A percentile compares a stretch with the other conserved stretches of the same genome.
Evolutionary conservation across 2,888 invertebrate species (phyloP).

Genomic region (Uropetala carovei): DNA sequence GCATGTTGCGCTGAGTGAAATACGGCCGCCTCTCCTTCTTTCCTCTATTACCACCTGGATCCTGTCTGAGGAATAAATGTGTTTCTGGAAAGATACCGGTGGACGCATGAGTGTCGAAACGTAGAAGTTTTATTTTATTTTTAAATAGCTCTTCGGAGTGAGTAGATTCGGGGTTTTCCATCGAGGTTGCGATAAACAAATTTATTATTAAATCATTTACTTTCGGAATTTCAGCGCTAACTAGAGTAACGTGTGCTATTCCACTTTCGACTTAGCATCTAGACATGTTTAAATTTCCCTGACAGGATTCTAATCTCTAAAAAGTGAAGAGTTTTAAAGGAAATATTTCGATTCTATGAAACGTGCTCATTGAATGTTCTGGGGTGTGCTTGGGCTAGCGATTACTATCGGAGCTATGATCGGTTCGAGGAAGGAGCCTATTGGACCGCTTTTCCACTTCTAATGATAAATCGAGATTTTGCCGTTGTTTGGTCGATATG

Average conservation of each 20-base stretch:
- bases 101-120: background rate
- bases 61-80: background rate
- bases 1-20: background rate
- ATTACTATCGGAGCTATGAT: no score
- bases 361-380: background rate
- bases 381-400: background rate
- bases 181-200: background rate
- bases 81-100: background rate
- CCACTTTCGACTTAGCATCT: background rate
- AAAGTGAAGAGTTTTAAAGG: constrained; percentile 2
- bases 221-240: no score
- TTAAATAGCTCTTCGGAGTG: no score
- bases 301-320: background rate
- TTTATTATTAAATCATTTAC: background rate
- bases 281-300: background rate
- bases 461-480: no score
- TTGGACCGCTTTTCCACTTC: no score
- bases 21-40: background rate
- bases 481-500: no score
- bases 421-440: no score
- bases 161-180: no score
- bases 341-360: background rate
- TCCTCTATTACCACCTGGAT: background rate
- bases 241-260: background rate
- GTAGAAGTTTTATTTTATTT: no score